Evolutionary conservation across 2,888 invertebrate genomes (phyloP).

Genomic region (Diaperis boleti): DNA sequence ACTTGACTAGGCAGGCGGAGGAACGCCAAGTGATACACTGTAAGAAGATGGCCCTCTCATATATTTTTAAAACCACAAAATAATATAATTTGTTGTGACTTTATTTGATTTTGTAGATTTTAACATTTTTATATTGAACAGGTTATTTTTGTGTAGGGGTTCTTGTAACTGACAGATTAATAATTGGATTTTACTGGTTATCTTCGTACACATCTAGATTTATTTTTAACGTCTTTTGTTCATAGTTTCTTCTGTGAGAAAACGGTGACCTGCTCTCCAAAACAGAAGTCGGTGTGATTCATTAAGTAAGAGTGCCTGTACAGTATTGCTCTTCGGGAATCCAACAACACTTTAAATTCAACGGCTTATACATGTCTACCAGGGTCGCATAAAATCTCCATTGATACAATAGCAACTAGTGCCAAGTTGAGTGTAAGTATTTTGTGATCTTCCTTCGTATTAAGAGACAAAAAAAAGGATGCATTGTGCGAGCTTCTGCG

Average conservation of each 20-base stretch:
- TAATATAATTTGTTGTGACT: too few species aligned
- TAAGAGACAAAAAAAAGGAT: constrained; percentile 8
- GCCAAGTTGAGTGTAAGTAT: neutral
- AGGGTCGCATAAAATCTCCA: neutral
- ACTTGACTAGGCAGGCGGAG: too few species aligned
- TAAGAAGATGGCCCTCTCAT: too few species aligned
- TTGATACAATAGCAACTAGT: neutral
- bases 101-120: too few species aligned
- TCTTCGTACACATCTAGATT: too few species aligned
- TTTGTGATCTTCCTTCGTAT: constrained; percentile 3
- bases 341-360: constrained; percentile 22
- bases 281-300: constrained; percentile 18
- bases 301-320: constrained; percentile 25
- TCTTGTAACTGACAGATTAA: neutral
- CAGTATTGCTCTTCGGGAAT: too few species aligned
- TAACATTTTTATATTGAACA: too few species aligned
- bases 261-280: constrained; percentile 4
- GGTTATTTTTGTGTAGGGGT: too few species aligned
- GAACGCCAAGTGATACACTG: too few species aligned
- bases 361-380: constrained; percentile 9
- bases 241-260: constrained; percentile 5
- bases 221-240: constrained; percentile 7
- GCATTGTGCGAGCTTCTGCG: constrained; percentile 22
- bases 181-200: neutral
- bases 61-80: too few species aligned